Conservation (phyloP, 2,797 vertebrate genomes). For the Pseudochirops cupreus region DNA sequence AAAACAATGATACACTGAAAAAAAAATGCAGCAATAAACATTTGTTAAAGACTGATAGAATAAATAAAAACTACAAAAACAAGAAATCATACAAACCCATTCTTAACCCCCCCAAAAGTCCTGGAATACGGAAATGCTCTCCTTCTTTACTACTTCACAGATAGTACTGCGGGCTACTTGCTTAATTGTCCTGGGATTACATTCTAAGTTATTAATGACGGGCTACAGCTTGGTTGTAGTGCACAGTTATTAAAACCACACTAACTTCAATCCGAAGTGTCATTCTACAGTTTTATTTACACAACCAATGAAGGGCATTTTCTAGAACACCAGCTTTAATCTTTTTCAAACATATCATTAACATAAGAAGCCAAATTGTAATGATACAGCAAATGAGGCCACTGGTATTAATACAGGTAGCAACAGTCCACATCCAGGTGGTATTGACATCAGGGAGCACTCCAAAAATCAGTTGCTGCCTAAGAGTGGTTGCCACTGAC, state of each 20-base stretch:
- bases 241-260: constrained; percentile 90
- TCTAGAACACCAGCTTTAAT: constrained; percentile 95
- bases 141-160: constrained; percentile 87
- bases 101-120: constrained; percentile 88
- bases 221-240: constrained; percentile 88
- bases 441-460: constrained; percentile 91
- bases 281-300: constrained; percentile 92
- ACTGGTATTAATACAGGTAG: constrained; percentile 93
- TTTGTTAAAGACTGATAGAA: constrained; percentile 91
- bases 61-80: constrained; percentile 93
- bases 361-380: constrained; percentile 94
- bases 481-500: constrained; percentile 93
- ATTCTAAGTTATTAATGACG: constrained; percentile 88
- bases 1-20: constrained; percentile 91
- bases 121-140: constrained; percentile 90
- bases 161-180: constrained; percentile 88
- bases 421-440: constrained; percentile 91
- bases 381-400: constrained; percentile 94
- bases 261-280: constrained; percentile 89
- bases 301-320: constrained; percentile 91
- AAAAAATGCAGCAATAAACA: constrained; percentile 94
- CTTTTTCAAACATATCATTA: constrained; percentile 90
- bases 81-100: constrained; percentile 90
- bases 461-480: constrained; percentile 93
- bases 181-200: constrained; percentile 89